Evolutionary conservation across 2,797 vertebrate species (phyloP).

Genomic region (Chelidonichthys spinosus): DNA sequence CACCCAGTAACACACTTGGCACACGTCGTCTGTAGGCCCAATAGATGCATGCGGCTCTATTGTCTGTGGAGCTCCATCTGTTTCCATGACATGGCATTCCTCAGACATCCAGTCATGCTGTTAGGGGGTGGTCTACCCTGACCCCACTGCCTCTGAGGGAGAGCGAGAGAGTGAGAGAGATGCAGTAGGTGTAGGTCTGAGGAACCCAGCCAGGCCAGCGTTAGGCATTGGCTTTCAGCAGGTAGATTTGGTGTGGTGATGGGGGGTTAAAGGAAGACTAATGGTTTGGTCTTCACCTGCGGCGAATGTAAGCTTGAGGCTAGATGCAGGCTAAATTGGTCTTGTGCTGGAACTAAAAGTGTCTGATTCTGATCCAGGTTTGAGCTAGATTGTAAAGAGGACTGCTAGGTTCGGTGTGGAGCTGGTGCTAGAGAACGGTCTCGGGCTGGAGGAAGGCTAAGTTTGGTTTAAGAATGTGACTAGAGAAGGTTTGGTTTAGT

Average conservation of each 20-base stretch:
- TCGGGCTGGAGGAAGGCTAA: too few species aligned
- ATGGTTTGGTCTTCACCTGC: too few species aligned
- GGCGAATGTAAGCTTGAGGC: too few species aligned
- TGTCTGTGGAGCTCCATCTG: slow-evolving; percentile 77
- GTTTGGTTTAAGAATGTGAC: too few species aligned
- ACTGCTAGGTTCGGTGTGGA: neutral
- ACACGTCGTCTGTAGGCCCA: slow-evolving; percentile 51
- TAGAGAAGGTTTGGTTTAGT: neutral
- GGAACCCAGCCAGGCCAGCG: neutral
- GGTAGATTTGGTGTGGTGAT: too few species aligned
- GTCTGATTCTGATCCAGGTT: neutral
- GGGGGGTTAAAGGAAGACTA: too few species aligned
- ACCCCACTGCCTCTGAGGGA: slow-evolving; percentile 39
- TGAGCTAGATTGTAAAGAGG: neutral
- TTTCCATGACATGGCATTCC: slow-evolving; percentile 77
- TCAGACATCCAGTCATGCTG: slow-evolving; percentile 69
- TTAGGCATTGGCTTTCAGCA: too few species aligned
- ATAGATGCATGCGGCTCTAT: slow-evolving; percentile 60
- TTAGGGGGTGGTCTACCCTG: slow-evolving; percentile 53
- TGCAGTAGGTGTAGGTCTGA: slow-evolving; percentile 19
- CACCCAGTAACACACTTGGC: slow-evolving; percentile 42
- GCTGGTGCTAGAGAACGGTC: too few species aligned
- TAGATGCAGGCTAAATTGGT: too few species aligned
- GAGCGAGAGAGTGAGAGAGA: slow-evolving; percentile 19
- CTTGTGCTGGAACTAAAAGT: too few species aligned